Conservation (phyloP, 1,140 invertebrate species). For the Pseudoatta argentina region DNA sequence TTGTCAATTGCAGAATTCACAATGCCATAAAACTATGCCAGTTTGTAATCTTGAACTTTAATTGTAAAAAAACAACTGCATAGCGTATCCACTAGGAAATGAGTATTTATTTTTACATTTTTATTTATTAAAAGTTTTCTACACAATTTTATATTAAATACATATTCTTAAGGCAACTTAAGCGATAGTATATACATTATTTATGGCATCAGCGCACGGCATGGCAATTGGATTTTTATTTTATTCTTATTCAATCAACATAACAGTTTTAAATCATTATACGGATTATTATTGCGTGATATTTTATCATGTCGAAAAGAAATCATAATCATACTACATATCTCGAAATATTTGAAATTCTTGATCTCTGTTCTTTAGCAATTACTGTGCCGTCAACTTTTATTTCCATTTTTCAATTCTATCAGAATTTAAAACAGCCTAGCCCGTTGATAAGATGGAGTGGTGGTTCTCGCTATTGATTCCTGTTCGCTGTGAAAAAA, state of each 20-base stretch:
- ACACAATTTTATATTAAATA: slow-evolving; percentile 34
- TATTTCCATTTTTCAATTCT: neutral
- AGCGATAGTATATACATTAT: slow-evolving; percentile 41
- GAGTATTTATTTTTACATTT: slow-evolving; percentile 6
- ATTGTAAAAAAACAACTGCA: neutral
- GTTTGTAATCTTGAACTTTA: neutral
- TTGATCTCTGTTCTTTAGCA: neutral
- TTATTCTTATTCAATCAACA: neutral
- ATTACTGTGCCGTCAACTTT: neutral
- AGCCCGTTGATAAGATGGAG: neutral
- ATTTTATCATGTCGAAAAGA: neutral
- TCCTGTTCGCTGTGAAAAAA: slow-evolving; percentile 48
- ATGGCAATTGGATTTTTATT: neutral
- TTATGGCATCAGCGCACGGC: neutral
- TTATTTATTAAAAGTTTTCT: slow-evolving; percentile 30
- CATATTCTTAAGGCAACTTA: slow-evolving; percentile 31
- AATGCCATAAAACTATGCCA: neutral
- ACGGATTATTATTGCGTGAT: neutral
- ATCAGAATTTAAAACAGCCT: slow-evolving; percentile 33
- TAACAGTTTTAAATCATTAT: neutral
- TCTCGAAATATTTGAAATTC: neutral
- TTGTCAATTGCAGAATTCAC: neutral
- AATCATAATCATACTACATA: neutral
- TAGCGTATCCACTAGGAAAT: neutral
- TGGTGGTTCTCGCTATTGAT: slow-evolving; percentile 40